Base-by-base conservation (phyloP, 2,888 invertebrate species). In the Anagyrus pseudococci region DNA sequence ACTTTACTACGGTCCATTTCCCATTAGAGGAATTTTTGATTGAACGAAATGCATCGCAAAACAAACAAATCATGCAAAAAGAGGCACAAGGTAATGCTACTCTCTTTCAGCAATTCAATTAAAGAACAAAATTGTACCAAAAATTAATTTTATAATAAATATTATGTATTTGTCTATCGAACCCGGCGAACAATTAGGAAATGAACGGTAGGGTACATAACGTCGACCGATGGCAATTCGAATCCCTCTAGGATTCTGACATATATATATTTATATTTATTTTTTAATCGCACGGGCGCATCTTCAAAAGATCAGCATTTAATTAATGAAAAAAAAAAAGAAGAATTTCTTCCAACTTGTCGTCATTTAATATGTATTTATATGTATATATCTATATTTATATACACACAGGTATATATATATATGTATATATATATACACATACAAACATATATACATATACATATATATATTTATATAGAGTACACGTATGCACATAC, bases 1-100 rank as follows among this genome's bases (percentile, higher is more conserved):
- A 73, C 69, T 73, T 69, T 69, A 71, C 74, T 75, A 77, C 74
- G 65, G 74, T 77, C 71, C 75, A 75, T 74, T 77, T 75, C 75
- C 74, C 70, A 29, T 44, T 23, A 37, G 19, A 49, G 41, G 54
- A 50, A 60, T 60, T 46, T 29, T 44, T 23, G 26, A 55, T 46
- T 54, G 62, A 60, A 59, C 60, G 46, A 63, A 62, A 63, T 60
- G 58, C 58, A 63, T 63, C 55, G 19, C 62, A 56, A 43, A 54
- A 44, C 48, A 23, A 49, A 53, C 44, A 44, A 26, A 10, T 10
- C 46, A 50, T 59, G 26, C 40, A n/a, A 25, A 61, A 63, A 49
- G 48, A 41, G n/a, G 8, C 41, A 66, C 53, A 44, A 56, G 58
- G 56, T 56, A 52, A 53, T 56, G 56, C 43, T 58, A 19, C n/a